Evolutionary conservation across 2,113 vertebrate species (phyloP).

Genomic region (Clarias batrachus): DNA sequence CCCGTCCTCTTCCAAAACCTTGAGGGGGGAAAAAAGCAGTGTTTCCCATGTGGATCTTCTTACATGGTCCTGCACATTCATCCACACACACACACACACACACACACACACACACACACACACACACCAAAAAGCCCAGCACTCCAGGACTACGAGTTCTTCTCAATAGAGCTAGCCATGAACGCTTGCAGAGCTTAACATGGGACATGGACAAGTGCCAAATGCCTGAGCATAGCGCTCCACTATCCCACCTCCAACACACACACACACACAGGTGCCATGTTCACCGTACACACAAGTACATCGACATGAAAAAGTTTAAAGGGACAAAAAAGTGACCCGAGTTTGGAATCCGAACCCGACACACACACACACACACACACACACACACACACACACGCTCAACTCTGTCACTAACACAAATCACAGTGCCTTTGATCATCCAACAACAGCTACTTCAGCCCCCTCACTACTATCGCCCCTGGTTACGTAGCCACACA

Average conservation of each 20-base stretch:
- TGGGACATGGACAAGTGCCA: background rate
- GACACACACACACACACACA: background rate
- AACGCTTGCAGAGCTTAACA: background rate
- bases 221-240: background rate
- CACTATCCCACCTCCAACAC: background rate
- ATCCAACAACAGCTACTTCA: constrained; percentile 60
- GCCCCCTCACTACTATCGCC: constrained; percentile 28
- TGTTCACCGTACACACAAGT: background rate
- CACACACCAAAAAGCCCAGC: background rate
- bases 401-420: constrained; percentile 58
- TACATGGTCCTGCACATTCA: background rate
- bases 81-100: too few relatives aligned
- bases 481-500: constrained; percentile 29
- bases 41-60: constrained; percentile 22
- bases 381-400: background rate
- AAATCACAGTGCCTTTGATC: constrained; percentile 71
- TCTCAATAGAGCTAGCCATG: background rate
- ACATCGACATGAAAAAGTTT: background rate
- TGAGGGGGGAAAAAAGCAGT: background rate
- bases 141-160: background rate
- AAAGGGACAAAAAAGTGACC: background rate
- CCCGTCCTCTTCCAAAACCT: background rate
- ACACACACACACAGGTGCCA: background rate
- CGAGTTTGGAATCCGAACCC: background rate
- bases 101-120: too few relatives aligned